Percentiles rank a stretch among this genome's conserved stretches.
Evolutionary conservation across 2,888 invertebrate genomes (phyloP).

Genomic region (Caenorhabditis sp.): DNA sequence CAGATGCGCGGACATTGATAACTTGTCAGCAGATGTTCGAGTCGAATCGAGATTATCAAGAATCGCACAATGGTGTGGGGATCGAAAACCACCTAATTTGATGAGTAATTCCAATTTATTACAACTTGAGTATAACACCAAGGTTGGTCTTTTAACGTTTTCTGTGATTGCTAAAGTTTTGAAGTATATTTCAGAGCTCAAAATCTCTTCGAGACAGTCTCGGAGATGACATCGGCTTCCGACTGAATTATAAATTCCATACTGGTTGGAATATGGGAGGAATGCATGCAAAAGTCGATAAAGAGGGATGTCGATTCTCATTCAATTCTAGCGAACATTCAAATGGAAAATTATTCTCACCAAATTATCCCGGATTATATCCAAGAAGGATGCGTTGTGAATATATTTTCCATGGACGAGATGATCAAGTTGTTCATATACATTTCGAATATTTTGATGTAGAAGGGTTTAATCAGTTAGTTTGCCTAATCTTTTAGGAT

Average conservation of each 20-base stretch:
- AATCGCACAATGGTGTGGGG: constrained; percentile 87
- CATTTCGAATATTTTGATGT: constrained; percentile 91
- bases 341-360: constrained; percentile 81
- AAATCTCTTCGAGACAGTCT: constrained; percentile 42
- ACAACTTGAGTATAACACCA: constrained; percentile 81
- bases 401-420: constrained; percentile 84
- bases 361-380: constrained; percentile 85
- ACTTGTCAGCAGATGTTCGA: constrained; percentile 77
- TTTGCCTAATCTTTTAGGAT: no score
- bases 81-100: constrained; percentile 81
- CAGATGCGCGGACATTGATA: constrained; percentile 79
- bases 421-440: constrained; percentile 75
- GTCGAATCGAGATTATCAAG: constrained; percentile 85
- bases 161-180: background rate
- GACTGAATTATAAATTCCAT: constrained; percentile 54
- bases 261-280: constrained; percentile 54
- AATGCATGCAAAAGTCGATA: constrained; percentile 52
- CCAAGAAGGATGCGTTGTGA: constrained; percentile 88
- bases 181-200: constrained; percentile 37
- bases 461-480: constrained; percentile 92
- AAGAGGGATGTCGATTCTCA: constrained; percentile 80
- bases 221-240: constrained; percentile 46
- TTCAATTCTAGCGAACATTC: constrained; percentile 84
- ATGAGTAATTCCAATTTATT: constrained; percentile 91
- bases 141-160: no score